Base-by-base conservation (phyloP, 2,797 vertebrate species). In the Mormyrus proboscirostris region DNA sequence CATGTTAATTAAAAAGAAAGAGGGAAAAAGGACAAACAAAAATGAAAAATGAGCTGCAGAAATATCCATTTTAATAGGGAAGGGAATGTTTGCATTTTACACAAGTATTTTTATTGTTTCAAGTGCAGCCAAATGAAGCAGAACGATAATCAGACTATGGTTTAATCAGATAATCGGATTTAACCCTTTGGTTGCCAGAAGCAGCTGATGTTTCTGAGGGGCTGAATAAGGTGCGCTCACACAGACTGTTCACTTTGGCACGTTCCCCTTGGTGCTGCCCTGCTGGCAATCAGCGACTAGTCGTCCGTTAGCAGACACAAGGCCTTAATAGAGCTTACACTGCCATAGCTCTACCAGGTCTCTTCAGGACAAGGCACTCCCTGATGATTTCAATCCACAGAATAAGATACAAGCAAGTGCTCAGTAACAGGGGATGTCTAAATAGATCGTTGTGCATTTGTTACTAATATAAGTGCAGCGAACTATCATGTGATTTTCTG, bases 161-260 rank as follows among this genome's bases (percentile, higher is more conserved):
- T 16, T 38, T 38, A 14, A 38, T 73, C 65, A 73, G 65, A 73
- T 73, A 73, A 25, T 62, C 22, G 65, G 53, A 22, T 90, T 90
- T 90, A 90, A 88, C 89, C 82, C 87, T 90, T 88, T 88, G 89
- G 87, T 76, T 86, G 44, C 87, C 88, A 88, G 79, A 14, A 88
- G 22, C 47, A 16, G 85, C 9, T 16, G 29, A 69, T n/a, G 57
- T 47, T 44, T 79, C 86, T 82, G 33, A 87, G 33, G 14, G 47
- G 44, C 22, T 62, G 57, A 62, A 22, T 33, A 29, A 84, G 82
- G 4, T 47, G 79, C 3, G 16, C 22, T 44, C 47, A 14, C 79
- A 83, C 8, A n/a, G 47, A 51, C 44, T 12, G 44, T 25, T 50
- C 19, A 47, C 19, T 84, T 84, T 41, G 41, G 73, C 38, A 79